Evolutionary conservation across 2,888 invertebrate genomes (phyloP).

Genomic region (Melanargia galathea): DNA sequence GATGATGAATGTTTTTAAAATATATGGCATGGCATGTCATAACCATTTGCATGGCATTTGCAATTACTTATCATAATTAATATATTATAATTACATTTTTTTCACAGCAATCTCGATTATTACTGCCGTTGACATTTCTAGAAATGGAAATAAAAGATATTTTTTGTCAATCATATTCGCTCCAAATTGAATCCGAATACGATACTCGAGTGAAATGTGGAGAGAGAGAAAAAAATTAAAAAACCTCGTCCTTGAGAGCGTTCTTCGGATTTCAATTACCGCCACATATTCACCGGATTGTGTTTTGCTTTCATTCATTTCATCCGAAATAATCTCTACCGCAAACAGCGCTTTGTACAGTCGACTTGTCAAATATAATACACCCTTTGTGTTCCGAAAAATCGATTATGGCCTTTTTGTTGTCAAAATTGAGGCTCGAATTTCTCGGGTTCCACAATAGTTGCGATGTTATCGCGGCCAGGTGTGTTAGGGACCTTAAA

Average conservation of each 20-base stretch:
- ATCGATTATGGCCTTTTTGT: constrained; percentile 82
- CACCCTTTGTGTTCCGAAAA: constrained; percentile 73
- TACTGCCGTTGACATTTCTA: constrained; percentile 36
- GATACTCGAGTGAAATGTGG: constrained; percentile 47
- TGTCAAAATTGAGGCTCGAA: constrained; percentile 81
- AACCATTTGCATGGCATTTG: too few relatives aligned
- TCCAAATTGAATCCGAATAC: constrained; percentile 42
- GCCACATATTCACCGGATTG: constrained; percentile 72
- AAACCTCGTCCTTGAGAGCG: constrained; percentile 61
- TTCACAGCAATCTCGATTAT: constrained; percentile 14
- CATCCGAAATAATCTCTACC: constrained; percentile 82
- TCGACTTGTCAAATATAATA: constrained; percentile 81
- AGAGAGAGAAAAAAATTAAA: constrained; percentile 54
- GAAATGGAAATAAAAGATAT: constrained; percentile 31
- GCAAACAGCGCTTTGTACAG: constrained; percentile 78
- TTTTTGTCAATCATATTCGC: constrained; percentile 36
- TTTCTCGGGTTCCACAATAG: constrained; percentile 79
- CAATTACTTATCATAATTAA: too few relatives aligned
- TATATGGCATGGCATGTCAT: too few relatives aligned
- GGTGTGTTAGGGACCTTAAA: constrained; percentile 71
- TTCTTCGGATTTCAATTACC: constrained; percentile 77
- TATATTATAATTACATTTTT: not conserved
- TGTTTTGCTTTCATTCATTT: constrained; percentile 81
- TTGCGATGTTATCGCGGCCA: constrained; percentile 77
- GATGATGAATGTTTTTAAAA: too few relatives aligned